Evolutionary conservation across 2,888 invertebrate genomes (phyloP), one percentile per base, ranked within the genome.

Genomic region (Cerceris rybyensis): DNA sequence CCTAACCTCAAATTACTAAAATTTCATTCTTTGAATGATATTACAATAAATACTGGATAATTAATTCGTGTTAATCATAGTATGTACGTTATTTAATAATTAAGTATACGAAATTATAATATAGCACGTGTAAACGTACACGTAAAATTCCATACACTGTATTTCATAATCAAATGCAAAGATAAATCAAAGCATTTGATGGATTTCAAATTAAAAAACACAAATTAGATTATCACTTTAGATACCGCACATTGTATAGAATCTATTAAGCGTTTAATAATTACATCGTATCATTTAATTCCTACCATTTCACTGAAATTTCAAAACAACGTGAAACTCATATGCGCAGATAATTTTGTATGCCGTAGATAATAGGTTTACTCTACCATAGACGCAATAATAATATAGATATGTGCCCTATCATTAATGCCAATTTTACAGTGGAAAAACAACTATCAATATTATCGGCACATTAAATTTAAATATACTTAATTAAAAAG

Each of bases 251-350:
- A 54, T 16, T 0, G 66, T 8, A 13, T 55, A 8, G 9, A 7
- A 49, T 13, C 9, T 8, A 50, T 64, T 28, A 46, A 58, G 14
- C 13, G 67, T 57, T 43, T 50, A 7, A 28, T 0, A 8, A 58
- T 17, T 46, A 54, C 52, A 50, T 41, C 6, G 7, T 14, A 43
- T 50, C 14, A 66, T 55, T 61, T 16, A 61, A 41, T 42, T 63
- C 83, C 81, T 83, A 83, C 83, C 83, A 83, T 83, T 66, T 64
- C 55, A 52, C 17, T 69, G 6, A 41, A 42, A 59, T 59, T 69
- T 69, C 58, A 69, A 73, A 83, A 78, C 67, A 75, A 57, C 41
- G 55, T 49, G n/a, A n/a, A 50, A 46, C 46, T n/a, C 13, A 11
- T 13, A 11, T 13, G 50, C 11, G n/a, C 50, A n/a, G 50, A 50